These are phyloP conservation scores for Ametastegia equiseti DNA, from an alignment of 2,888 invertebrate species.

Conservation along the genomic window DNA sequence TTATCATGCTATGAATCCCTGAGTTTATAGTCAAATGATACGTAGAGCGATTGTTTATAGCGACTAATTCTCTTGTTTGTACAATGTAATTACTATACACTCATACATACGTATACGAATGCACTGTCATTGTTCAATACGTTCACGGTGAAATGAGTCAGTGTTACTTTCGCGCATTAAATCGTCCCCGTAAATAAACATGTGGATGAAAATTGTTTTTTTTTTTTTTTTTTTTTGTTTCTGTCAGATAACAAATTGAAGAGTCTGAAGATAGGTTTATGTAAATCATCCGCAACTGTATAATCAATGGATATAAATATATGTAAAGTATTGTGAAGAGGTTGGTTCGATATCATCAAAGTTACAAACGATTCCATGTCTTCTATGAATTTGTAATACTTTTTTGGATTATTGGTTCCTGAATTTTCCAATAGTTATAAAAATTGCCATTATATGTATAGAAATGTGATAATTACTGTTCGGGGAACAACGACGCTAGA, in stretches of 20 bases:
- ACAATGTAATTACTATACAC: neutral
- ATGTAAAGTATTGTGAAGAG: neutral
- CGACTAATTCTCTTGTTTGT: neutral
- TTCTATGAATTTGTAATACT: too few relatives aligned
- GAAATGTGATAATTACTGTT: conserved; percentile 70
- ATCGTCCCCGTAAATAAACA: conserved; percentile 1
- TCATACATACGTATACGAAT: too few relatives aligned
- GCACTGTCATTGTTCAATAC: neutral
- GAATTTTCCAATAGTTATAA: too few relatives aligned
- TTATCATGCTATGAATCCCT: too few relatives aligned
- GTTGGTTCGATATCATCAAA: neutral
- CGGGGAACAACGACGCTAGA: conserved; percentile 83
- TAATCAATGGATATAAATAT: neutral
- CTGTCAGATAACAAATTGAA: neutral
- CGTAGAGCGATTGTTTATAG: neutral
- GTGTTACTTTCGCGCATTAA: neutral
- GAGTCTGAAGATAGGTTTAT: neutral
- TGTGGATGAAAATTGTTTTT: neutral
- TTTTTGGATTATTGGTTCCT: too few relatives aligned
- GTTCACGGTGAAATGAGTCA: neutral
- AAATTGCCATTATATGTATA: too few relatives aligned
- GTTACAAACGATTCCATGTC: too few relatives aligned
- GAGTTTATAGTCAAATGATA: neutral
- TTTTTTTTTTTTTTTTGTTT: neutral
- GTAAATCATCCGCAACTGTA: conserved; percentile 2